These are phyloP conservation scores for Grantiella picta DNA, from an alignment of 2,113 vertebrate species.

Conservation along the genomic window DNA sequence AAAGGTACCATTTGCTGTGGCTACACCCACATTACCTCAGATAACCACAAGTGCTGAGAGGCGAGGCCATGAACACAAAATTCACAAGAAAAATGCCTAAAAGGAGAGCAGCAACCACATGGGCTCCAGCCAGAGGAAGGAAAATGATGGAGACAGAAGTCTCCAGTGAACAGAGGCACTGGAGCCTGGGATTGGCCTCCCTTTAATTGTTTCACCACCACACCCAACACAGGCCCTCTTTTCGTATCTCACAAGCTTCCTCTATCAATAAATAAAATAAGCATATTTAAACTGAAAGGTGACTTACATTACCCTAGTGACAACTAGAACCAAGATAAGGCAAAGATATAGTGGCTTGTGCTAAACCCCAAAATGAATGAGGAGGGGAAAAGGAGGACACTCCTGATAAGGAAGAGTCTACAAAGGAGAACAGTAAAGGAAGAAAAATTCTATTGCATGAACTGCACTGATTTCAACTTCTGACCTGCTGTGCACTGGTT, in stretches of 20 bases:
- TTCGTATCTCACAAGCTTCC: constrained; percentile 1
- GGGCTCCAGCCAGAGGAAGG: neutral
- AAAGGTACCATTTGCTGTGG: neutral
- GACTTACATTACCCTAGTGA: neutral
- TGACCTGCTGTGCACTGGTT: neutral
- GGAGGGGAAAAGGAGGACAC: neutral
- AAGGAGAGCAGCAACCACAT: neutral
- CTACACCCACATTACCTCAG: neutral
- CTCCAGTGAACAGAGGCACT: neutral
- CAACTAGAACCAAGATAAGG: neutral
- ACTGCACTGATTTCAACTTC: neutral
- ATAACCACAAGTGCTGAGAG: neutral
- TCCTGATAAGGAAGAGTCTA: constrained; percentile 1
- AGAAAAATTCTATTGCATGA: neutral
- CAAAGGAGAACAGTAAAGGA: neutral
- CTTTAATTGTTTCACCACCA: constrained; percentile 3
- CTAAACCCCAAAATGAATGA: neutral
- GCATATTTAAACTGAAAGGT: neutral
- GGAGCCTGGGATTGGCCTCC: neutral
- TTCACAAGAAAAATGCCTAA: neutral
- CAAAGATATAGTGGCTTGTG: neutral
- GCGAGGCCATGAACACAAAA: neutral
- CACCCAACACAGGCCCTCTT: neutral
- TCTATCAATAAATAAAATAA: neutral
- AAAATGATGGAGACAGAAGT: neutral